Conservation (phyloP, 2,113 vertebrate genomes). For the Bujurquina vittata region DNA sequence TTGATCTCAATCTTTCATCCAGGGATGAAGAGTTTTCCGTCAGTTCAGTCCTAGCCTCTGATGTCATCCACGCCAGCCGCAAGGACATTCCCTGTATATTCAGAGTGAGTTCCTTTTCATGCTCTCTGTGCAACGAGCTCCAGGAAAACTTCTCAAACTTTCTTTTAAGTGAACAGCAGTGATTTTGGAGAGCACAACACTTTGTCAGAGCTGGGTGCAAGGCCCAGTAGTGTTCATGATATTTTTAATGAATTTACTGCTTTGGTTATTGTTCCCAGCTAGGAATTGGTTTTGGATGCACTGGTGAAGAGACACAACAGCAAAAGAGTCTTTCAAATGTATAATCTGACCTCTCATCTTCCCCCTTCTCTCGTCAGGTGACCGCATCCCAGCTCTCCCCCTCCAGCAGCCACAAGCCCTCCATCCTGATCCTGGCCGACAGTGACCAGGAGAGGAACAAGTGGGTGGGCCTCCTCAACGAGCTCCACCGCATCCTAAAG, state of each 20-base stretch:
- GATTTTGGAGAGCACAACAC: neutral
- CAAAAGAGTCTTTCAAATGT: neutral
- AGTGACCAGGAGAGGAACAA: constrained; percentile 94
- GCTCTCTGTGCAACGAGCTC: neutral
- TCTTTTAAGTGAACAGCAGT: no score
- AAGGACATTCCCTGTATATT: constrained; percentile 99
- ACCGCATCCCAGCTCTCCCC: constrained; percentile 93
- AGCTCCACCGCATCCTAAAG: constrained; percentile 95
- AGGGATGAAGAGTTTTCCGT: constrained; percentile 99
- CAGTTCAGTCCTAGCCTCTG: constrained; percentile 96
- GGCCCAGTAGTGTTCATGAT: neutral
- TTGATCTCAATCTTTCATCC: constrained; percentile 18
- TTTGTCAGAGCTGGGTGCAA: neutral
- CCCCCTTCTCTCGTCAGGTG: constrained; percentile 80
- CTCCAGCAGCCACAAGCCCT: constrained; percentile 90
- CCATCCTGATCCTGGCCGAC: constrained; percentile 94
- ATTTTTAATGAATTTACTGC: neutral
- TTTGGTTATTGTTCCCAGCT: neutral
- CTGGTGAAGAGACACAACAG: neutral
- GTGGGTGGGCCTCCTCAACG: constrained; percentile 94
- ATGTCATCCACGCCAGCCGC: constrained; percentile 97
- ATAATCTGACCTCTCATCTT: neutral
- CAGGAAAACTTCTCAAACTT: neutral
- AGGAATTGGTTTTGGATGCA: neutral
- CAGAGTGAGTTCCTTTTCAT: constrained; percentile 83